A percentile compares a stretch with the other conserved stretches of the same genome.
Conservation (phyloP, 2,113 vertebrate genomes). For the Ammodytes marinus region DNA sequence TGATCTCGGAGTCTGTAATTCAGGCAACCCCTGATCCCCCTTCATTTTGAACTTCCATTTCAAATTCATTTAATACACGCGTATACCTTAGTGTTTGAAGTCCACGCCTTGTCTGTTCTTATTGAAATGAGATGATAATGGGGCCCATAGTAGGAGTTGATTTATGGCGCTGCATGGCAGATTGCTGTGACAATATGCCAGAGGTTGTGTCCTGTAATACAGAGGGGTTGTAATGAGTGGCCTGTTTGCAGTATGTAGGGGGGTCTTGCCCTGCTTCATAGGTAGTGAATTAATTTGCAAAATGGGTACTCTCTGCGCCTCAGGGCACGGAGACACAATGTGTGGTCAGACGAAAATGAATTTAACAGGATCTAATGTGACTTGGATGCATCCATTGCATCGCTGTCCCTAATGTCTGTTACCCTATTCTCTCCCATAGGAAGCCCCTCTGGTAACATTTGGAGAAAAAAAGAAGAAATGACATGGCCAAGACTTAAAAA, state of each 20-base stretch:
- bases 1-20: conserved; percentile 62
- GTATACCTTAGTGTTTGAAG: conserved; percentile 44
- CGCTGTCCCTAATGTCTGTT: conserved; percentile 42
- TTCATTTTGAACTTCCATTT: conserved; percentile 42
- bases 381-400: conserved; percentile 48
- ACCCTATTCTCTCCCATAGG: conserved; percentile 8
- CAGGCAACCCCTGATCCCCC: conserved; percentile 22
- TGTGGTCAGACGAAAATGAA: conserved; percentile 78
- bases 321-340: conserved; percentile 60
- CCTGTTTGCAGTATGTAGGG: conserved; percentile 49
- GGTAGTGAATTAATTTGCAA: conserved; percentile 66
- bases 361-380: conserved; percentile 77
- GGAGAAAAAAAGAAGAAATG: too few relatives aligned
- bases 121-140: conserved; percentile 66
- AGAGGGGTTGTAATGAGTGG: conserved; percentile 66
- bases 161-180: conserved; percentile 68
- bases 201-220: conserved; percentile 70
- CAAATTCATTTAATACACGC: conserved; percentile 49
- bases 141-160: conserved; percentile 59
- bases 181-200: conserved; percentile 72
- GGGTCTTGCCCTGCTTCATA: conserved; percentile 53
- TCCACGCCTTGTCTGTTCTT: conserved; percentile 66
- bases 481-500: too few relatives aligned
- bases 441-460: too few relatives aligned
- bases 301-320: conserved; percentile 49